phyloP scores from a whole-genome alignment of 2,797 vertebrate species.

The Coregonus sp. region DNA sequence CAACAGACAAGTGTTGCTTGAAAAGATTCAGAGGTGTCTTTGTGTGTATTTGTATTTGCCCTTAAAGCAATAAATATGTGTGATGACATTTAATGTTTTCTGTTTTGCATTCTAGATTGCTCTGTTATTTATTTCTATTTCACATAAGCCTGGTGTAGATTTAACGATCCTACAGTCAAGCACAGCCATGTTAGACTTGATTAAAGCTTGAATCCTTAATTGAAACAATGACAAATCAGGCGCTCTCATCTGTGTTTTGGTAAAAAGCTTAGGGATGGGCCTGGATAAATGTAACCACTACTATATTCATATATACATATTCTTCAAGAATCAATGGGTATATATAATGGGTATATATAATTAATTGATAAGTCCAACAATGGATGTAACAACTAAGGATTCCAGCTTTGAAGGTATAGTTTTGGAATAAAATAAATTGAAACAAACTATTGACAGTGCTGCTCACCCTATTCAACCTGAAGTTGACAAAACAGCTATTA shows the following conservation, averaged over 20 bases:
- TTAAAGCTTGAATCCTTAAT: background rate
- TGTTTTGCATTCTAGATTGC: constrained; percentile 19
- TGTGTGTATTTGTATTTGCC: background rate
- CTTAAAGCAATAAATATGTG: background rate
- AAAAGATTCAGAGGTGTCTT: background rate
- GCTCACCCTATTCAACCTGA: background rate
- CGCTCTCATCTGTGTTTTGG: no score
- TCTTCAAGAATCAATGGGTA: no score
- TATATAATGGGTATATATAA: no score
- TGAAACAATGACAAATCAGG: constrained; percentile 4
- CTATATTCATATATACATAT: no score
- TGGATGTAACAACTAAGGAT: no score
- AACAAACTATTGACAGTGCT: background rate
- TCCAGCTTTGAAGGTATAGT: background rate
- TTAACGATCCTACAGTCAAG: background rate
- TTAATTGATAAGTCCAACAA: no score
- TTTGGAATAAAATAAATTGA: background rate
- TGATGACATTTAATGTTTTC: constrained; percentile 51
- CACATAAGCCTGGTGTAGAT: constrained; percentile 10
- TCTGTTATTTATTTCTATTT: constrained; percentile 12
- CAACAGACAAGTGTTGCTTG: background rate
- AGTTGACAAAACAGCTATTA: background rate
- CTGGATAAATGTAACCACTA: no score
- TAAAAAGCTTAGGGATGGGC: no score
- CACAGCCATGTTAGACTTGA: constrained; percentile 12